Percentiles rank a stretch among this genome's conserved stretches.
These are phyloP conservation scores for Dicyrtoma fusca DNA, from an alignment of 2,888 invertebrate genomes.

Conservation along the genomic window DNA sequence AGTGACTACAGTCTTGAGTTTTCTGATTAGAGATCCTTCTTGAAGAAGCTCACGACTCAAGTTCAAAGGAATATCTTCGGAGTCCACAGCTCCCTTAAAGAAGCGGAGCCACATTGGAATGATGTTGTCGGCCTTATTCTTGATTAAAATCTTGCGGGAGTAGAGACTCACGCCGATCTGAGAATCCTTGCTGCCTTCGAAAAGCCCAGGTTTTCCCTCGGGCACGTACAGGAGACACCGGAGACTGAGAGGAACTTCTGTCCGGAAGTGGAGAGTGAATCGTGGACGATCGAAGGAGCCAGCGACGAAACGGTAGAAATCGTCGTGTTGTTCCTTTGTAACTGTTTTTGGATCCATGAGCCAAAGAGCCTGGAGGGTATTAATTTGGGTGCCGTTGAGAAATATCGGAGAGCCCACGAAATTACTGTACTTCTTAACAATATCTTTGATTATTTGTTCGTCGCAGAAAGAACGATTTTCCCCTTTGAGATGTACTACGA, in stretches of 20 bases:
- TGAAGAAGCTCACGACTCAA: conserved; percentile 93
- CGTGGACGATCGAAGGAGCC: conserved; percentile 85
- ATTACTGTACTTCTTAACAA: conserved; percentile 95
- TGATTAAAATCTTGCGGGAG: conserved; percentile 88
- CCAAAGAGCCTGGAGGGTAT: conserved; percentile 91
- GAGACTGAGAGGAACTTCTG: conserved; percentile 89
- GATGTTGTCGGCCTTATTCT: conserved; percentile 85
- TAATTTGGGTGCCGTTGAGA: conserved; percentile 85
- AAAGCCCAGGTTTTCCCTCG: conserved; percentile 85
- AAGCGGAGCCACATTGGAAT: conserved; percentile 95
- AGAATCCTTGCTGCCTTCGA: conserved; percentile 84
- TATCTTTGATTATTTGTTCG: conserved; percentile 78
- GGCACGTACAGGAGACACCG: conserved; percentile 91
- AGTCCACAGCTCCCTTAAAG: conserved; percentile 95
- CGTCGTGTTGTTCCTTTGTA: conserved; percentile 78
- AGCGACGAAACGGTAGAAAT: conserved; percentile 87
- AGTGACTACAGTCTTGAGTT: conserved; percentile 82
- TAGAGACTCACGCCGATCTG: conserved; percentile 87
- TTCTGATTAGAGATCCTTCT: conserved; percentile 88
- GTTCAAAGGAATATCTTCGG: conserved; percentile 97
- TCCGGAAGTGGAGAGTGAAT: conserved; percentile 88
- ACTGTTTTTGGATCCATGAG: conserved; percentile 87
- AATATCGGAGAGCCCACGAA: conserved; percentile 93
- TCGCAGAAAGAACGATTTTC: conserved; percentile 89
- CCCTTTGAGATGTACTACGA: conserved; percentile 83